These are phyloP conservation scores for Acleris cristana DNA, from an alignment of 2,888 invertebrate genomes.

Conservation along the genomic window DNA sequence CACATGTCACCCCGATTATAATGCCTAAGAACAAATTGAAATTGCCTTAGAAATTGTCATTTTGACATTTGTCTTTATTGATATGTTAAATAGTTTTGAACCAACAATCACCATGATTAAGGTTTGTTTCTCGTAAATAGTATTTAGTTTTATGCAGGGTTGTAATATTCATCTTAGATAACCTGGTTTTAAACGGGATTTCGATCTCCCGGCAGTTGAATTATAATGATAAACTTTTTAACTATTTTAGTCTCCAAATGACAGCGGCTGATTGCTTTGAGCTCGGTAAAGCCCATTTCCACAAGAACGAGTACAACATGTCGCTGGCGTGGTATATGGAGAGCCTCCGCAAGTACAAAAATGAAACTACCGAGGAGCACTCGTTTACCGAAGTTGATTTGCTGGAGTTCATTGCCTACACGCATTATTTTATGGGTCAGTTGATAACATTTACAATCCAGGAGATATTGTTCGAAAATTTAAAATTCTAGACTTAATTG, in stretches of 20 bases:
- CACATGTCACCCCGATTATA: no score
- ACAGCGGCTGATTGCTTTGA: conserved; percentile 97
- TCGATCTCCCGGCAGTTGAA: no score
- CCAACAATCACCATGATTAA: no score
- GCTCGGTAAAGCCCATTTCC: conserved; percentile 96
- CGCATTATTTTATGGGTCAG: conserved; percentile 94
- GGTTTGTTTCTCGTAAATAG: no score
- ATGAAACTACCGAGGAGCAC: conserved; percentile 79
- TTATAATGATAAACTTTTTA: not conserved
- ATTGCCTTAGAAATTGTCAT: no score
- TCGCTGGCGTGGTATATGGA: conserved; percentile 91
- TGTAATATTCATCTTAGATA: no score
- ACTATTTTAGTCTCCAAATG: conserved; percentile 83
- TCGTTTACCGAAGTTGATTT: conserved; percentile 78
- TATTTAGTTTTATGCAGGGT: no score
- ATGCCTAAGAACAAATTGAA: no score
- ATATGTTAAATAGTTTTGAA: no score
- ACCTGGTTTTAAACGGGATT: no score
- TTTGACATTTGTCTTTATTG: no score
- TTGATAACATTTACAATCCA: conserved; percentile 9
- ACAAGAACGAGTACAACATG: conserved; percentile 95
- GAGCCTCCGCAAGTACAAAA: conserved; percentile 83
- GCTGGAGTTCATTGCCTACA: conserved; percentile 92
- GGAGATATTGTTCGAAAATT: not conserved
- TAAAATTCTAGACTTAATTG: no score